phyloP scores from a whole-genome alignment of 1,140 invertebrate genomes.

The Battus philenor region DNA sequence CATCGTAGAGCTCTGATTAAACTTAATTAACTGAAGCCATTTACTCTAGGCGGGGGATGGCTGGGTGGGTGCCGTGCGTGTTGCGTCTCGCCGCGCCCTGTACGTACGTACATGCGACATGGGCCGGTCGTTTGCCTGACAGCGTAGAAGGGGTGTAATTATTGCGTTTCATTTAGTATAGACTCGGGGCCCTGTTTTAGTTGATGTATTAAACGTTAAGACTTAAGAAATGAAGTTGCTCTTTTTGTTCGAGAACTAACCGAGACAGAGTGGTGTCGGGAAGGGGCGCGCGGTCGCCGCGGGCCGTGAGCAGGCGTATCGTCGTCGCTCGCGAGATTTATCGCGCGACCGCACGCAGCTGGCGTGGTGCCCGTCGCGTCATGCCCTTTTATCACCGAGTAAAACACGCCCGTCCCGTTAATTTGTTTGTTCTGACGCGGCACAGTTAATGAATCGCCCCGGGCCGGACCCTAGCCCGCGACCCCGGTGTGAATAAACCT shows the following conservation, averaged over 20 bases:
- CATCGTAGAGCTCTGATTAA: conserved; percentile 63
- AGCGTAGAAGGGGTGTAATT: not conserved
- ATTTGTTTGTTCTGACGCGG: conserved; percentile 72
- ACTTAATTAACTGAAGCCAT: conserved; percentile 76
- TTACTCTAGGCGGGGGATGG: conserved; percentile 49
- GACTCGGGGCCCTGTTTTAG: too few relatives aligned
- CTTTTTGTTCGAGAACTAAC: too few relatives aligned
- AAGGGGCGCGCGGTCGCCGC: conserved; percentile 1
- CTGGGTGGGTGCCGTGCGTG: conserved; percentile 24
- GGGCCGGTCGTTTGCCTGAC: conserved; percentile 19
- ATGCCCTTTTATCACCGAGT: conserved; percentile 68
- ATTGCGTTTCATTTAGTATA: not conserved
- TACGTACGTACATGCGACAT: conserved; percentile 17
- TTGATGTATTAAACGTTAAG: too few relatives aligned
- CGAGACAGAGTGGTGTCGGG: too few relatives aligned
- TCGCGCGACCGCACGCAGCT: conserved; percentile 56
- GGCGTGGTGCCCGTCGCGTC: conserved; percentile 52
- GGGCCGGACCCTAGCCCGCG: conserved; percentile 58
- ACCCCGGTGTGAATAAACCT: conserved; percentile 57
- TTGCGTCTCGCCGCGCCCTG: conserved; percentile 25
- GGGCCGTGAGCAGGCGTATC: conserved; percentile 30
- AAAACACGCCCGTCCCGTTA: conserved; percentile 67
- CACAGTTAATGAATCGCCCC: conserved; percentile 68
- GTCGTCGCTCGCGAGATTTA: conserved; percentile 50
- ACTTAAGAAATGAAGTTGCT: too few relatives aligned